Evolutionary conservation across 2,113 vertebrate genomes (phyloP), one percentile per base, ranked within the genome.

Genomic region (Benitochromis conjunctus): DNA sequence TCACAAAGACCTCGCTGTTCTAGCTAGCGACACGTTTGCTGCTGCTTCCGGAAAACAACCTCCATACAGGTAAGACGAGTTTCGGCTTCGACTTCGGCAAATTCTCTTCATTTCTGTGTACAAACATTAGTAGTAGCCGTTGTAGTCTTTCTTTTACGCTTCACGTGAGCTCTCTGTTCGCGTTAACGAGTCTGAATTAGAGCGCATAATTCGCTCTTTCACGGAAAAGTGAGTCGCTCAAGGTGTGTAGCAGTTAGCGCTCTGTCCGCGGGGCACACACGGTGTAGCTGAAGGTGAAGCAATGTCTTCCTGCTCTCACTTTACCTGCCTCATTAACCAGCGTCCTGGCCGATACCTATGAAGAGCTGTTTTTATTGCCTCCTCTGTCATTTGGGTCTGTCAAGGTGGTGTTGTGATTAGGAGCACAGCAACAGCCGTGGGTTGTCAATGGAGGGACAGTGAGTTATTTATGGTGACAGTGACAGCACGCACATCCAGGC

Each of bases 31-130:
- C 3, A 38, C 84, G 89, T 90, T 81, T 81, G 88, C 92, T 21
- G 94, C 96, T 21, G 94, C 96, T 96, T 96, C 96, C 95, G 95
- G 93, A 80, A 90, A 86, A 86, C 81, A 91, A 88, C 91, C 91
- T 91, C 55, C 92, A 48, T 85, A 87, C 96, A 96, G 96, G 95
- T 97, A 96, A 96, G 95, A 55, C 91, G 90, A 93, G 94, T 96
- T 95, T 95, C 95, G 91, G 58, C 94, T 77, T 91, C 36, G 36
- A 24, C n/a, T 82, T 9, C 11, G n/a, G 21, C n/a, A 4, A 38
- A 71, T 79, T 60, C 1, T 5, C 1, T 6, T 29, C n/a, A 2
- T 31, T 1, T 54, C 13, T 3, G 6, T 24, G 4, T 60, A 21
- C 46, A 55, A 16, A 53, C 56, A n/a, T 1, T 1, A 13, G 3